Evolutionary conservation across 1,140 invertebrate species (phyloP), one percentile per base, ranked within the genome.

Genomic region (Ceratina calcarata): DNA sequence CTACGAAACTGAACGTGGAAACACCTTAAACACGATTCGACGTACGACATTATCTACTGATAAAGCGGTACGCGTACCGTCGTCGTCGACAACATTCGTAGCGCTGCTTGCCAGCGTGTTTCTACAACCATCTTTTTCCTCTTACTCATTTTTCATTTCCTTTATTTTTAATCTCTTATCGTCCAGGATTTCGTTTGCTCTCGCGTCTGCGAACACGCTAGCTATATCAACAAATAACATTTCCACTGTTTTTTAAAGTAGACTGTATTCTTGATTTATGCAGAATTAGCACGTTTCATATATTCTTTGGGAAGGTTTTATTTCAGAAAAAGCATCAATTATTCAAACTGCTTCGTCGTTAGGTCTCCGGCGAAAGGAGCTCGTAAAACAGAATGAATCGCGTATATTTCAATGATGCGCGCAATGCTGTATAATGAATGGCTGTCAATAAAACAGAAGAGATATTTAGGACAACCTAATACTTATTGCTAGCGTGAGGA

Each of bases 41-140:
- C 55, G 70, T 78, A 78, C 64, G 68, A 60, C 66, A 78, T 78
- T 78, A 78, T 78, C 76, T 78, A 64, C 69, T 78, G 76, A 78
- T 78, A 78, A 78, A 72, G 51, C 37, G 58, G 49, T 16, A 27
- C 27, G 64, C 76, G 60, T 72, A 64, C 68, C 27, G 27, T 32
- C 27, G 37, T 45, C 37, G 37, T 7, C 68, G 15, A 64, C 49
- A 13, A 51, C 22, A 70, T 58, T 64, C 69, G 60, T 55, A 78
- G 61, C 76, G 67, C 45, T 62, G 53, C 49, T 24, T 18, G 45
- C n/a, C 55, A 51, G 7, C 15, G 3, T 45, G 16, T 62, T 62
- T 75, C 51, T 20, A n/a, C 49, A 20, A 76, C 16, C 2, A 55
- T 49, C 22, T 51, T 18, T 51, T 53, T 57, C 10, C 51, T 55